phyloP scores from a whole-genome alignment of 1,140 invertebrate species.

The Fopius arisanus region DNA sequence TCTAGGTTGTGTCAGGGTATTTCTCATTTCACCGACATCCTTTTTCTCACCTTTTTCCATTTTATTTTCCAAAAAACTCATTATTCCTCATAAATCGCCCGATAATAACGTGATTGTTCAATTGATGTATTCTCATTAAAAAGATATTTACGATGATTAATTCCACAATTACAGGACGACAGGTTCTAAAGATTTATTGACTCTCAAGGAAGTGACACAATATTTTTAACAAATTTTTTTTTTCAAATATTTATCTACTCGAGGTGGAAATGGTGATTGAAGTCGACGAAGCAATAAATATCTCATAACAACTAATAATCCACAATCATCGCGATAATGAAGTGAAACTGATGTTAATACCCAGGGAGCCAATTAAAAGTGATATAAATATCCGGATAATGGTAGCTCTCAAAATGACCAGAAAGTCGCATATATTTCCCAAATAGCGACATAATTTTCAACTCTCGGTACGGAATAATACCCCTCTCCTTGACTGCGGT shows the following conservation, averaged over 20 bases:
- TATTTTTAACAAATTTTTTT: too few relatives aligned
- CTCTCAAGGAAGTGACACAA: neutral
- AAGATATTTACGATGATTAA: neutral
- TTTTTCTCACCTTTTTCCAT: too few relatives aligned
- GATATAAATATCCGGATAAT: neutral
- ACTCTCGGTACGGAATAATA: constrained; percentile 35
- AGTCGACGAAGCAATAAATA: too few relatives aligned
- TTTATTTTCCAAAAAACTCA: too few relatives aligned
- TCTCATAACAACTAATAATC: too few relatives aligned
- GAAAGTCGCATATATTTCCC: neutral
- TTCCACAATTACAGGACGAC: neutral
- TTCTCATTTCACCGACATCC: neutral
- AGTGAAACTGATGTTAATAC: neutral
- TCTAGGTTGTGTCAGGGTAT: neutral
- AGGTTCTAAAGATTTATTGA: neutral
- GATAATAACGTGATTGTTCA: neutral
- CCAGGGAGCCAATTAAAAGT: neutral
- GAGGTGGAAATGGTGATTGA: too few relatives aligned
- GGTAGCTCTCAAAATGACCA: neutral
- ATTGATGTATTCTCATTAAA: neutral
- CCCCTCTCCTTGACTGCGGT: constrained; percentile 33
- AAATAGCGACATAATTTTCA: constrained; percentile 43
- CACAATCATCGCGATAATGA: neutral
- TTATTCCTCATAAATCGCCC: too few relatives aligned
- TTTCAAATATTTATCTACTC: too few relatives aligned